Base-by-base conservation (phyloP, 1,140 invertebrate genomes). In the Wasmannia auropunctata region DNA sequence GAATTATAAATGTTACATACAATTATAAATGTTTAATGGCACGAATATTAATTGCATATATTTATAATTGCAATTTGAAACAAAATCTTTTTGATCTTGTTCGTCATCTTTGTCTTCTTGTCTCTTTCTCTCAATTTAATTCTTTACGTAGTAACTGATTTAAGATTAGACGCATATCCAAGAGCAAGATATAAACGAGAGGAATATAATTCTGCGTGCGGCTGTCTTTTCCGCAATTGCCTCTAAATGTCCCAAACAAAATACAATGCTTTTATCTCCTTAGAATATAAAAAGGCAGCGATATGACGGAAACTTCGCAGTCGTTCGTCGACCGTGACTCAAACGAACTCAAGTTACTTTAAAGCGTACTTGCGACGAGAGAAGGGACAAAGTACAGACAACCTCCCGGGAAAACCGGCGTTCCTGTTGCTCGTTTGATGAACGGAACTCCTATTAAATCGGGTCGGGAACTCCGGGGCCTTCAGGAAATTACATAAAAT, bases 401-500 rank as follows among this genome's bases (percentile, higher is more conserved):
- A 37, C 75, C 76, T 88, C 83, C 60, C 22, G 40, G 80, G 65
- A 65, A 58, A 60, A 75, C 74, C 34, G 31, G 0, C 56, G 81
- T 63, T 80, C 86, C 74, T 74, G 91, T 86, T 91, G 65, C 89
- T 87, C 86, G 86, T 92, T 92, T 90, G 91, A 93, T 91, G 90
- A 88, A 75, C 43, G 87, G 79, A 88, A 88, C 87, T 83, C 62
- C 69, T 88, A 92, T 93, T 93, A 92, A 93, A 92, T 92, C 90
- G 80, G 80, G 74, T 65, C 79, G 86, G 70, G 65, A n/a, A 86
- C 85, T 86, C 88, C 65, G 72, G 80, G n/a, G 88, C 72, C 87
- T 37, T 69, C 89, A 85, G 91, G 85, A 92, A 92, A 92, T 92
- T 90, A 91, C 91, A 85, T 92, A 91, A 92, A 92, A 92, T 92